These are phyloP conservation scores for Mesoligia furuncula DNA, from an alignment of 2,888 invertebrate genomes.

Conservation along the genomic window DNA sequence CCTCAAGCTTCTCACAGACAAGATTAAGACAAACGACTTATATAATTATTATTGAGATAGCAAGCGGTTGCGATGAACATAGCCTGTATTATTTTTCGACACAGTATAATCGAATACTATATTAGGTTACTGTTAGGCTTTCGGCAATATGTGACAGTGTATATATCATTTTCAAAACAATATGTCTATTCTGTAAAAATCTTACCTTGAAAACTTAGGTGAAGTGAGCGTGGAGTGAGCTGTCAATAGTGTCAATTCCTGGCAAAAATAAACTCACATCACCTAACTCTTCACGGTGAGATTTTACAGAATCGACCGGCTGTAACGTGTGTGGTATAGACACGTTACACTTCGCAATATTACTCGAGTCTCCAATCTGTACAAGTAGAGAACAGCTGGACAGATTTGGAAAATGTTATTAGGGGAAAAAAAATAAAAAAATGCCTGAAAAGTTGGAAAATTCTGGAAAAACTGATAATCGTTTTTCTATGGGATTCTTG, in stretches of 20 bases:
- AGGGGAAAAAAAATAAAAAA: neutral
- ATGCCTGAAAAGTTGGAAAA: neutral
- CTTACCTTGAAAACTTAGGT: no score
- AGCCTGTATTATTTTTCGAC: neutral
- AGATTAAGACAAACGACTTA: conserved; percentile 37
- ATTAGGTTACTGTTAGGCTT: neutral
- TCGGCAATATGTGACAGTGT: conserved; percentile 5
- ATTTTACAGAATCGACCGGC: no score
- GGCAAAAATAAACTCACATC: no score
- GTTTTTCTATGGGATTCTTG: neutral
- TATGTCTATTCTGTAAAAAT: no score
- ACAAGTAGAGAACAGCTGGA: neutral
- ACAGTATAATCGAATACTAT: conserved; percentile 10
- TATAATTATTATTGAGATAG: conserved; percentile 10
- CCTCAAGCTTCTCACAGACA: conserved; percentile 42
- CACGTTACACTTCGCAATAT: conserved; percentile 6
- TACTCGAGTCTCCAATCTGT: neutral
- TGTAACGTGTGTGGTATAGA: conserved; percentile 13
- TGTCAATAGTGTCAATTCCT: no score
- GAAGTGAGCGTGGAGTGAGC: no score
- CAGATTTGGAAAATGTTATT: neutral
- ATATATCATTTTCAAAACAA: conserved; percentile 15
- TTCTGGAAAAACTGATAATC: neutral
- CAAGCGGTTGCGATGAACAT: conserved; percentile 15
- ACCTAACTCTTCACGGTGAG: no score